Percentiles rank a stretch among this genome's conserved stretches.
phyloP scores from a whole-genome alignment of 2,113 vertebrate genomes.

The Lasiurus cinereus region DNA sequence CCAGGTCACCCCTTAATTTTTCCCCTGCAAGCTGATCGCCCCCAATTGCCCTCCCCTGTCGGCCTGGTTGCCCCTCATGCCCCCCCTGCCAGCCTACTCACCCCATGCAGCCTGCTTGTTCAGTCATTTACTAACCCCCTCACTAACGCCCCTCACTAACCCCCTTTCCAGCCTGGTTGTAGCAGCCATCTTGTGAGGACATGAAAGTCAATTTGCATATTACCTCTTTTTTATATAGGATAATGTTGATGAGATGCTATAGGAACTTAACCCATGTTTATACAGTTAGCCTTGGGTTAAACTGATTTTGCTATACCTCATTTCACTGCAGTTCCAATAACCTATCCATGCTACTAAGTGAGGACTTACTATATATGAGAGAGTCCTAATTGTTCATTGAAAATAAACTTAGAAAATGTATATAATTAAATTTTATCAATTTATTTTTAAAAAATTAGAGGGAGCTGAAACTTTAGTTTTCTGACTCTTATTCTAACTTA shows the following conservation, averaged over 20 bases:
- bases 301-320: not conserved
- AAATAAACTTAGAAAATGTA: constrained; percentile 12
- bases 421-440: not conserved
- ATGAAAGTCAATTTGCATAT: too few relatives aligned
- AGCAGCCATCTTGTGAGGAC: too few relatives aligned
- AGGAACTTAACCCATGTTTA: not conserved
- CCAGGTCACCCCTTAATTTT: fast-evolving
- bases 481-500: not conserved
- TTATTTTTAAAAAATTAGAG: not conserved
- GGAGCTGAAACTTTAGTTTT: constrained; percentile 37
- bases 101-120: too few relatives aligned
- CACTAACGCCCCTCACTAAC: too few relatives aligned
- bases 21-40: too few relatives aligned
- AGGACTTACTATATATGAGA: not conserved
- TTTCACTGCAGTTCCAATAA: not conserved
- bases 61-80: too few relatives aligned
- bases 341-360: not conserved
- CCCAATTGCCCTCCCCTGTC: too few relatives aligned
- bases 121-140: too few relatives aligned
- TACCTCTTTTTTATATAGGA: too few relatives aligned
- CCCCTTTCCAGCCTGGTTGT: too few relatives aligned
- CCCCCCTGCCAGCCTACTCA: too few relatives aligned
- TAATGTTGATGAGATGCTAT: not conserved
- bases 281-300: not conserved
- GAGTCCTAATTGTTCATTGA: not conserved